Conservation (phyloP, 2,888 invertebrate species). For the Gymnoscelis rufifasciata region DNA sequence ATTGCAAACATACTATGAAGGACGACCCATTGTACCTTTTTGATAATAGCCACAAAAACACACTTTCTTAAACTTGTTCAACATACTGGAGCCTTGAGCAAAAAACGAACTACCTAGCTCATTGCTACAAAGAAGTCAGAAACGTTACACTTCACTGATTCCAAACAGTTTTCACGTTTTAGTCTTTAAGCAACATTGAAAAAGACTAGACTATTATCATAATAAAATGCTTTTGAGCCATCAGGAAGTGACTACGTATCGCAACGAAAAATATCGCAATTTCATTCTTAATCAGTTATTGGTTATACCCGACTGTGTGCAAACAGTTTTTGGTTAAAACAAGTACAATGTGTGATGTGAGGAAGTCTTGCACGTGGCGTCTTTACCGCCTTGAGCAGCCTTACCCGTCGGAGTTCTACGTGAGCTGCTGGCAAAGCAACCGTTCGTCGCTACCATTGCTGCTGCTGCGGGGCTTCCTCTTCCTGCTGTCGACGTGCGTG, state of each 20-base stretch:
- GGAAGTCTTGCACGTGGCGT: constrained; percentile 44
- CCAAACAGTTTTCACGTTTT: constrained; percentile 38
- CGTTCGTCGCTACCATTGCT: constrained; percentile 49
- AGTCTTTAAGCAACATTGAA: constrained; percentile 41
- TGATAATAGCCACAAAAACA: not conserved
- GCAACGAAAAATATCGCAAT: constrained; percentile 15
- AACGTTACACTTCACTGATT: constrained; percentile 46
- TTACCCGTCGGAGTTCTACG: constrained; percentile 54
- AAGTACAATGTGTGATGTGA: constrained; percentile 37
- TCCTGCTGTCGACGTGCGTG: constrained; percentile 49
- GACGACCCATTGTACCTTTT: constrained; percentile 3
- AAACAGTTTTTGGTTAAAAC: constrained; percentile 13
- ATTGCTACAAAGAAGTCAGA: constrained; percentile 19
- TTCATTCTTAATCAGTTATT: constrained; percentile 24
- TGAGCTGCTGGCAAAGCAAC: constrained; percentile 58
- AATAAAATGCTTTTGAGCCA: constrained; percentile 17
- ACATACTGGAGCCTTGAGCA: constrained; percentile 10
- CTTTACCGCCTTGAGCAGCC: constrained; percentile 48
- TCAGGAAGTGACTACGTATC: constrained; percentile 20
- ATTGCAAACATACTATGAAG: constrained; percentile 17
- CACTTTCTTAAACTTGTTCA: constrained; percentile 2
- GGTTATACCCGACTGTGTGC: constrained; percentile 14
- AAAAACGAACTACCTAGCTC: not conserved
- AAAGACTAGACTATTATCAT: constrained; percentile 40
- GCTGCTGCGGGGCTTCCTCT: constrained; percentile 44